Evolutionary conservation across 1,140 invertebrate genomes (phyloP).

Genomic region (Zophobas atratus): DNA sequence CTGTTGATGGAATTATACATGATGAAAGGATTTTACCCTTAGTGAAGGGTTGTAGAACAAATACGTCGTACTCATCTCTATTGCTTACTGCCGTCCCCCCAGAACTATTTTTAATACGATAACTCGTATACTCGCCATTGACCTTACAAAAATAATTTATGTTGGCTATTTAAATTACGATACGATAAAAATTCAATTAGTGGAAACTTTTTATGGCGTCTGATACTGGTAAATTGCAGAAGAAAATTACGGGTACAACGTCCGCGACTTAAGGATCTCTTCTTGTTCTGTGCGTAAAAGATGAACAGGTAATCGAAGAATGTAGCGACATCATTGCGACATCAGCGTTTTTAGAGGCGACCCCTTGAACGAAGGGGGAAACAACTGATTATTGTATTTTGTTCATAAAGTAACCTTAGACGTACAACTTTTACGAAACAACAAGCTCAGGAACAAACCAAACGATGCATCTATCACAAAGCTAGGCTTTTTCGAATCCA

Average conservation of each 20-base stretch:
- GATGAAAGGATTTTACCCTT: conserved; percentile 27
- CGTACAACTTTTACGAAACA: no score
- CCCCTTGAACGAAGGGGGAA: no score
- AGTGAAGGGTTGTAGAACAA: conserved; percentile 15
- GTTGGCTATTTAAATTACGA: no score
- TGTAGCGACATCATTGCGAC: no score
- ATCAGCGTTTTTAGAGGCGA: no score
- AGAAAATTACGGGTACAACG: background rate
- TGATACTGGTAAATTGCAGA: background rate
- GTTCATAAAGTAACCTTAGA: no score
- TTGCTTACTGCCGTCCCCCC: background rate
- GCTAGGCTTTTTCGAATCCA: no score
- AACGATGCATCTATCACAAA: no score
- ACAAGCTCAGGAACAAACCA: no score
- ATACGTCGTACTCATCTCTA: background rate
- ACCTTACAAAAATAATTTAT: conserved; percentile 17
- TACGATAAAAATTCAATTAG: no score
- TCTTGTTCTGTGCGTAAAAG: background rate
- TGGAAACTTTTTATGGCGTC: background rate
- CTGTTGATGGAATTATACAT: conserved; percentile 24
- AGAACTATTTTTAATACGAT: conserved; percentile 26
- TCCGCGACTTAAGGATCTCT: background rate
- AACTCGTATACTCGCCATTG: conserved; percentile 9
- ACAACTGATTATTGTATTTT: no score
- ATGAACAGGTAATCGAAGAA: background rate